Base-by-base conservation (phyloP, 2,113 vertebrate genomes). In the Manacus vitellinus region DNA sequence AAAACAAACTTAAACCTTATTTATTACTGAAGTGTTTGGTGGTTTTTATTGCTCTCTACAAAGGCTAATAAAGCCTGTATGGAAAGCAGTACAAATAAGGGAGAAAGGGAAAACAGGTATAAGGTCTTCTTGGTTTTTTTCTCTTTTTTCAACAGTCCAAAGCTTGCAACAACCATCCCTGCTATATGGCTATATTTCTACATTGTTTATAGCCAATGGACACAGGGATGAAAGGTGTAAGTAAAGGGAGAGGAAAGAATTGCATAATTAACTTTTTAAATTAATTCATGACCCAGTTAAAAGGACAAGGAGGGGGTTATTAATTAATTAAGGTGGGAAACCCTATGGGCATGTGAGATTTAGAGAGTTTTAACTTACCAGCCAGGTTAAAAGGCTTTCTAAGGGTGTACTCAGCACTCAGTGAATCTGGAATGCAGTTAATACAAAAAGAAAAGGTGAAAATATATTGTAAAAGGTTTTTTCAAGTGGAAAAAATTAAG, bases 221-320 rank as follows among this genome's bases (percentile, higher is more conserved):
- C 95, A 96, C 62, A 77, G 41, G 95, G 76, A 94, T 94, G 82
- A 96, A 96, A 97, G 93, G 85, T 96, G 75, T 92, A 88, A 96
- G 94, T 90, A 93, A 96, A 97, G 66, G 49, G 49, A 95, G 58
- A 94, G 90, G 75, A 97, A 95, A 96, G 85, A 96, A 96, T 93
- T 89, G 96, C 91, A 97, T 97, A 97, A 97, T 97, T 97, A 97
- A 97, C 96, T 97, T 97, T 96, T 93, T 1, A 97, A 97, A 97
- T 97, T 97, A 97, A 97, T 97, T 97, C 97, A 97, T 97, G 97
- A 97, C 97, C 97, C 95, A 97, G 96, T 97, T 97, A 97, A 97
- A 95, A 97, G 96, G 96, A 97, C 96, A 97, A 96, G 92, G 97
- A 97, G 90, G 35, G 96, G 95, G 97, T 97, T 97, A 97, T 96